Evolutionary conservation across 1,140 invertebrate species (phyloP).

Genomic region (Calycopis cecrops): DNA sequence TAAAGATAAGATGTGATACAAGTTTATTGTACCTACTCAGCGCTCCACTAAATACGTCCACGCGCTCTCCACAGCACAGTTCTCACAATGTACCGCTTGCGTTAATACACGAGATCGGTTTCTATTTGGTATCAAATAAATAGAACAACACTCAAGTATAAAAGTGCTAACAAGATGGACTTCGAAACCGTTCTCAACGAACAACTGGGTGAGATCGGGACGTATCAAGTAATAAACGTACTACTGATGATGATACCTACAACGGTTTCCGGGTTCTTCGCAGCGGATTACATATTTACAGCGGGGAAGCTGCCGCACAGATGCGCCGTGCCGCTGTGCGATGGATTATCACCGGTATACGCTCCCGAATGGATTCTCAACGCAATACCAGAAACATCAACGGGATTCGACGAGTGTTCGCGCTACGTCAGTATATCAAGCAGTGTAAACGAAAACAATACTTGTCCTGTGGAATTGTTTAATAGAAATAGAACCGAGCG

Average conservation of each 20-base stretch:
- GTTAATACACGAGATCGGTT: background rate
- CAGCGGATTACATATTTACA: constrained; percentile 59
- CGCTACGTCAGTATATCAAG: constrained; percentile 39
- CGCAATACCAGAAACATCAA: constrained; percentile 43
- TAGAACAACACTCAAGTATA: constrained; percentile 15
- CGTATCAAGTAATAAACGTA: constrained; percentile 53
- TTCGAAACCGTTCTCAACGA: constrained; percentile 50
- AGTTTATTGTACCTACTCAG: constrained; percentile 11
- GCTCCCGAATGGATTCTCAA: constrained; percentile 51
- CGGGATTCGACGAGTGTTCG: constrained; percentile 49
- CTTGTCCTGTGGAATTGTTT: constrained; percentile 43
- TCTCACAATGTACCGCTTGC: background rate
- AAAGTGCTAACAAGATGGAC: constrained; percentile 33
- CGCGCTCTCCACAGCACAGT: background rate
- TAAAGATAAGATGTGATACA: constrained; percentile 24
- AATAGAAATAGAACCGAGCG: constrained; percentile 41
- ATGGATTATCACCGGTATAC: constrained; percentile 40
- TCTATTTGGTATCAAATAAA: background rate
- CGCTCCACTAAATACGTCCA: background rate
- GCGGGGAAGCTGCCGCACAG: constrained; percentile 48
- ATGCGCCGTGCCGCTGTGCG: constrained; percentile 53
- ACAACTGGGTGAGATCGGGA: constrained; percentile 53
- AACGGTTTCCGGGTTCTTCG: constrained; percentile 48
- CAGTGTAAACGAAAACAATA: constrained; percentile 23
- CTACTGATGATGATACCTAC: constrained; percentile 41